Evolutionary conservation across 2,797 vertebrate genomes (phyloP).

Genomic region (Sphenodon punctatus): DNA sequence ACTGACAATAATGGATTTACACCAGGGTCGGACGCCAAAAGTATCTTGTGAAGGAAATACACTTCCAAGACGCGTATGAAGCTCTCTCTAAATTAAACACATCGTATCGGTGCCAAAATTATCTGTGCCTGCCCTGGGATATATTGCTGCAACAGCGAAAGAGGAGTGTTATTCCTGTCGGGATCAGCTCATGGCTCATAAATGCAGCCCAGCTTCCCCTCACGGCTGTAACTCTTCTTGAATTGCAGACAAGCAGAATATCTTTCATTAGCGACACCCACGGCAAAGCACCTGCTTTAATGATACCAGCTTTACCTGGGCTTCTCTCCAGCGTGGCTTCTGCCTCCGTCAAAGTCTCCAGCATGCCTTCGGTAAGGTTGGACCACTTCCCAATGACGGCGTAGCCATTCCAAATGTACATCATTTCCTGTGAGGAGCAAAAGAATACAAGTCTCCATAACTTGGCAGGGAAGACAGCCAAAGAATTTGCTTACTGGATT

Average conservation of each 20-base stretch:
- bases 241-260: not conserved
- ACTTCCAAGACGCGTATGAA: not conserved
- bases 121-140: not conserved
- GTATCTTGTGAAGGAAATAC: conserved; percentile 2
- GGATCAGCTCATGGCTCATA: not conserved
- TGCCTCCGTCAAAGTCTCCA: conserved; percentile 88
- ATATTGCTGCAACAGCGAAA: not conserved
- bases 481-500: not conserved
- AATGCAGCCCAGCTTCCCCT: not conserved
- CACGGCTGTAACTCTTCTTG: not conserved
- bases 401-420: conserved; percentile 99
- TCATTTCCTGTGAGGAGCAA: conserved; percentile 88
- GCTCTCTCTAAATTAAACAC: not conserved
- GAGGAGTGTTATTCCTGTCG: conserved; percentile 19
- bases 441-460: conserved; percentile 34
- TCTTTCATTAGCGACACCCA: not conserved
- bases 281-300: conserved; percentile 34
- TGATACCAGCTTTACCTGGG: conserved; percentile 80
- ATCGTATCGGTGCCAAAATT: not conserved
- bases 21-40: no score
- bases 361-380: conserved; percentile 91
- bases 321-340: conserved; percentile 83
- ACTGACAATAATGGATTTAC: no score
- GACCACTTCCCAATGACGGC: conserved; percentile 95
- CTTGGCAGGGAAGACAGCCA: not conserved